phyloP scores from a whole-genome alignment of 2,113 vertebrate genomes.

The Tor tambroides region DNA sequence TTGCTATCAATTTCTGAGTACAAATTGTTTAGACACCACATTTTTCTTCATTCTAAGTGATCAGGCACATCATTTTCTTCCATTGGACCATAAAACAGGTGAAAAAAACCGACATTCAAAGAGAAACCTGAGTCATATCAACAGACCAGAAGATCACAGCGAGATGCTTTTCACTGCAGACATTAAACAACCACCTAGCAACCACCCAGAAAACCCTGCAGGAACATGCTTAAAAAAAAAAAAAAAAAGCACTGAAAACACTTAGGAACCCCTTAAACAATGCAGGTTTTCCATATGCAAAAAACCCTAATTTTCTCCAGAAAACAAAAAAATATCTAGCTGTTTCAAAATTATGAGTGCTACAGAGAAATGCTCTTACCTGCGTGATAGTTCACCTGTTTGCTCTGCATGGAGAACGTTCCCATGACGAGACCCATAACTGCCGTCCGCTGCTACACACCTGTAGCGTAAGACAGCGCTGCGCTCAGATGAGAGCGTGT shows the following conservation, averaged over 20 bases:
- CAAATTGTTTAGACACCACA: no score
- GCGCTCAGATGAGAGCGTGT: not conserved
- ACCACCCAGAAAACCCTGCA: no score
- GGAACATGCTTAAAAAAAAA: not conserved
- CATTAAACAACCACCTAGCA: not conserved
- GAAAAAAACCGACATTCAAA: not conserved
- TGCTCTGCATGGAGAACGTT: slow-evolving; percentile 77
- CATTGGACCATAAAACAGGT: not conserved
- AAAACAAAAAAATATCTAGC: not conserved
- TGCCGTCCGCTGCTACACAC: slow-evolving; percentile 66
- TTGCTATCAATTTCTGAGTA: no score
- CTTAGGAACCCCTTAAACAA: not conserved
- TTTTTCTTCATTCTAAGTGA: no score
- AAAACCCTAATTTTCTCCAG: not conserved
- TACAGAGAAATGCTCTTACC: slow-evolving; percentile 62
- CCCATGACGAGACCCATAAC: slow-evolving; percentile 79
- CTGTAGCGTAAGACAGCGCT: slow-evolving; percentile 39
- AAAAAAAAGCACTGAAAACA: no score
- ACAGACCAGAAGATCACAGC: not conserved
- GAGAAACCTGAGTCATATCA: not conserved
- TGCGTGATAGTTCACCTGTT: slow-evolving; percentile 75
- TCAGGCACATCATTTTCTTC: no score
- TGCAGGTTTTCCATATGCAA: not conserved
- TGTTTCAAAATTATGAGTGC: no score
- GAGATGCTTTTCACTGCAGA: not conserved